phyloP scores from a whole-genome alignment of 2,797 vertebrate genomes.

The Carapus acus region DNA sequence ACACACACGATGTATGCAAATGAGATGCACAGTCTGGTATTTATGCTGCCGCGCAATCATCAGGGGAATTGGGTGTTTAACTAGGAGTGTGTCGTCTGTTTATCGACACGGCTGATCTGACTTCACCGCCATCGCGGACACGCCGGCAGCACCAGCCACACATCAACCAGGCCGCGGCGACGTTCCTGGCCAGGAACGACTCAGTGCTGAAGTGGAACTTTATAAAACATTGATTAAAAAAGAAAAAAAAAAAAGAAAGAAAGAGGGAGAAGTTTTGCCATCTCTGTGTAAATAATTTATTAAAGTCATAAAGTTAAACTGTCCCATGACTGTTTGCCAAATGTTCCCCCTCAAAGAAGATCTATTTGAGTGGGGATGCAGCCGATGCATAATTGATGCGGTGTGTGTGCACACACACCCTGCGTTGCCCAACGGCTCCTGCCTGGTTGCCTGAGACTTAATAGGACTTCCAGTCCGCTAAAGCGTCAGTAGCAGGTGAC shows the following conservation, averaged over 20 bases:
- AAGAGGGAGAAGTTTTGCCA: too few relatives aligned
- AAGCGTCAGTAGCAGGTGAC: not conserved
- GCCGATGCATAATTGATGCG: not conserved
- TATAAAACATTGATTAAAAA: not conserved
- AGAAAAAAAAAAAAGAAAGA: too few relatives aligned
- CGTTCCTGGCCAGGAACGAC: too few relatives aligned
- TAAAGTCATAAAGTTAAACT: conserved; percentile 1
- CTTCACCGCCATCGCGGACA: conserved; percentile 31
- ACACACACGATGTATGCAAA: conserved; percentile 56
- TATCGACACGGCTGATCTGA: conserved; percentile 48
- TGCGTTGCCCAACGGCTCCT: not conserved
- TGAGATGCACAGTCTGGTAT: conserved; percentile 60
- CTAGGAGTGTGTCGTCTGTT: conserved; percentile 37
- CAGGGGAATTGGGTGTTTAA: conserved; percentile 62
- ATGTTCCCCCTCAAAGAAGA: not conserved
- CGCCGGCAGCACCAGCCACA: conserved; percentile 27
- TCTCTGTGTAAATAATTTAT: not conserved
- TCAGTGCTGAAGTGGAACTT: too few relatives aligned
- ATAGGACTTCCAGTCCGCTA: not conserved
- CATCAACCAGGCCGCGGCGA: too few relatives aligned
- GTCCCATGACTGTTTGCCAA: not conserved
- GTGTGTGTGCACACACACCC: not conserved
- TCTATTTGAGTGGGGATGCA: not conserved
- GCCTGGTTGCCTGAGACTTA: not conserved
- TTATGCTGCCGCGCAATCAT: conserved; percentile 60